Base-by-base conservation (phyloP, 2,797 vertebrate species). In the Anabas testudineus region DNA sequence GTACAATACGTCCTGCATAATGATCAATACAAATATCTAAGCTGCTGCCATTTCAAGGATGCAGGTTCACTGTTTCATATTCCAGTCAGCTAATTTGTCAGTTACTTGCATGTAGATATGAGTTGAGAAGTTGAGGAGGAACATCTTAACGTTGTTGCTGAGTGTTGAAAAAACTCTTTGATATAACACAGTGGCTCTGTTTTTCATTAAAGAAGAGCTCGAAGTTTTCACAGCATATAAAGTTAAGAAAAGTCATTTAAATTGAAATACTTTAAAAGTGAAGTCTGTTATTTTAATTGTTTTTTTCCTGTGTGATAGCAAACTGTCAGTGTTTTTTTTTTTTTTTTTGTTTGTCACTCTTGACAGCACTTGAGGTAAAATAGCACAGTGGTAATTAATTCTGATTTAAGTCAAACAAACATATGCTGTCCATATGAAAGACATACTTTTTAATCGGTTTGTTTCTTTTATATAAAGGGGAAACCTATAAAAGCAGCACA, bases 11-110 rank as follows among this genome's bases (percentile, higher is more conserved):
- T 58, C 52, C 15, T 75, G 46, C 37, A 57, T 60, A 30, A 45
- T n/a, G 12, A 61, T 58, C 45, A 72, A 52, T 52, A 63, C 15
- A 32, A 19, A 59, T 52, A 30, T 48, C 2, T 5, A 70, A 72
- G 5, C 56, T 26, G 15, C 34, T 26, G 10, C 21, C 3, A 16
- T 51, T 88, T 90, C 67, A 88, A 87, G 80, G 90, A 70, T 54
- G 43, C 76, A 80, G 70, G 48, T 57, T 69, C 9, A 65, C 26
- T 19, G 37, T 61, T 56, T 52, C 9, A 64, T 71, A 39, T 53
- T 39, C 22, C 8, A 60, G 49, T 19, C 47, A 22, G n/a, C n/a
- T n/a, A n/a, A n/a, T n/a, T n/a, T n/a, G n/a, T n/a, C n/a, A n/a
- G n/a, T n/a, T n/a, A n/a, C n/a, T n/a, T n/a, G n/a, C n/a, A n/a